These are phyloP conservation scores for Columba livia DNA, from an alignment of 2,113 vertebrate genomes.

Conservation along the genomic window DNA sequence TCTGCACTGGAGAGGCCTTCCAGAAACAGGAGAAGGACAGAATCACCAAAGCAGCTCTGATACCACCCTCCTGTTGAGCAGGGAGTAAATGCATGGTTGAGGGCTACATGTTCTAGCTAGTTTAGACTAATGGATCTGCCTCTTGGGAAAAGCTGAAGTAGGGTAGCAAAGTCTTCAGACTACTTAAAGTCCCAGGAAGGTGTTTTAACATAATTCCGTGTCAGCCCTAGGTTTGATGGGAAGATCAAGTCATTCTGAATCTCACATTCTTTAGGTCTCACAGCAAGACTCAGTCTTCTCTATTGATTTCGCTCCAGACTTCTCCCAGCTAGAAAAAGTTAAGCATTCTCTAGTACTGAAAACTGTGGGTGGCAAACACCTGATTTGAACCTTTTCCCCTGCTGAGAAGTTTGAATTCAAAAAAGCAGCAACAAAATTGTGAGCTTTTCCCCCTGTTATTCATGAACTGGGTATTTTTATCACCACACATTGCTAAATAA, in stretches of 20 bases:
- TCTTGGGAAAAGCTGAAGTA: not conserved
- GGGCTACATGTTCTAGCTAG: not conserved
- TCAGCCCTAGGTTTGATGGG: not conserved
- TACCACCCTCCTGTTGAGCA: not conserved
- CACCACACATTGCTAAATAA: constrained; percentile 43
- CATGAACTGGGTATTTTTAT: constrained; percentile 51
- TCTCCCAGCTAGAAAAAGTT: not conserved
- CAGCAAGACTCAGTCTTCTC: not conserved
- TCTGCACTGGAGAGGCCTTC: not conserved
- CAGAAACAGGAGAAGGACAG: not conserved
- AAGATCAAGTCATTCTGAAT: not conserved
- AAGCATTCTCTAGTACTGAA: not conserved
- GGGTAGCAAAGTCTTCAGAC: not conserved
- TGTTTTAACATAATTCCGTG: not conserved
- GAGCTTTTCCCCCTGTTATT: constrained; percentile 9
- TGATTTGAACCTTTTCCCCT: not conserved
- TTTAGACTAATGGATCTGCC: not conserved
- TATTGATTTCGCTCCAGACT: not conserved
- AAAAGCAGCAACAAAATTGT: not conserved
- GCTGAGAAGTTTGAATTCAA: not conserved
- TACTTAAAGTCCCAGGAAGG: not conserved
- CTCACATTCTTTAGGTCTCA: not conserved
- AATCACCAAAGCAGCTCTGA: not conserved
- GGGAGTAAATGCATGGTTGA: not conserved
- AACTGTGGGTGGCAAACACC: not conserved